Evolutionary conservation across 2,888 invertebrate species (phyloP).

Genomic region (Drosophila fungiperda): DNA sequence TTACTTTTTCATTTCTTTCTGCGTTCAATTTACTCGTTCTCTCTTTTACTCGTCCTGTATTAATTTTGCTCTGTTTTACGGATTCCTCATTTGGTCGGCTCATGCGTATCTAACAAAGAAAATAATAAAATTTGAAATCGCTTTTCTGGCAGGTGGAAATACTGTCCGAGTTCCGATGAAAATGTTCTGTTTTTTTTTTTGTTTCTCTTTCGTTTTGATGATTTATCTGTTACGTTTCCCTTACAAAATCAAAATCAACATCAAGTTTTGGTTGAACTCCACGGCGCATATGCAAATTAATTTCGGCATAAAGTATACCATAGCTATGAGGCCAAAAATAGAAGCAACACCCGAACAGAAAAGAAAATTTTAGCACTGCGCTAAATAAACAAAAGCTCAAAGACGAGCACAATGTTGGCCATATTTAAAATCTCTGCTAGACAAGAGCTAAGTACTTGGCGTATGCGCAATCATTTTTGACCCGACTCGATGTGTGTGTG

Average conservation of each 20-base stretch:
- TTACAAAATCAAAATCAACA: slow-evolving; percentile 15
- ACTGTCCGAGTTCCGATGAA: slow-evolving; percentile 29
- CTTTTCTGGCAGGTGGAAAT: slow-evolving; percentile 30
- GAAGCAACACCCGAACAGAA: slow-evolving; percentile 23
- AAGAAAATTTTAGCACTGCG: slow-evolving; percentile 37
- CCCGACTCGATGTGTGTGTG: slow-evolving; percentile 2
- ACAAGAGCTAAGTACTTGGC: slow-evolving; percentile 45
- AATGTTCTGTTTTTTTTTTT: background rate
- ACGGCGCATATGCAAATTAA: slow-evolving; percentile 44
- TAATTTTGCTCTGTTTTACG: slow-evolving; percentile 13
- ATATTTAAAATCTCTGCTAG: slow-evolving; percentile 11
- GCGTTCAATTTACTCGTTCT: slow-evolving; percentile 32
- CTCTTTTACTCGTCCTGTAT: slow-evolving; percentile 1
- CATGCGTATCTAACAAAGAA: slow-evolving; percentile 12
- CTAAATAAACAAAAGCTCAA: slow-evolving; percentile 51
- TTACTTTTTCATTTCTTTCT: slow-evolving; percentile 57
- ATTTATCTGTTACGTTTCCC: slow-evolving; percentile 7
- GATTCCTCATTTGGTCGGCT: slow-evolving; percentile 17
- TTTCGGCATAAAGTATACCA: slow-evolving; percentile 44
- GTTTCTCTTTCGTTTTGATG: background rate
- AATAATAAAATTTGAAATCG: slow-evolving; percentile 13
- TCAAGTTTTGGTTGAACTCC: slow-evolving; percentile 20
- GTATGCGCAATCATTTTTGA: slow-evolving; percentile 57
- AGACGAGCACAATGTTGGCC: slow-evolving; percentile 25
- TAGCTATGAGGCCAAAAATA: slow-evolving; percentile 46